Evolutionary conservation across 2,888 invertebrate genomes (phyloP), one percentile per base, ranked within the genome.

Genomic region (Amphimallon solstitiale): DNA sequence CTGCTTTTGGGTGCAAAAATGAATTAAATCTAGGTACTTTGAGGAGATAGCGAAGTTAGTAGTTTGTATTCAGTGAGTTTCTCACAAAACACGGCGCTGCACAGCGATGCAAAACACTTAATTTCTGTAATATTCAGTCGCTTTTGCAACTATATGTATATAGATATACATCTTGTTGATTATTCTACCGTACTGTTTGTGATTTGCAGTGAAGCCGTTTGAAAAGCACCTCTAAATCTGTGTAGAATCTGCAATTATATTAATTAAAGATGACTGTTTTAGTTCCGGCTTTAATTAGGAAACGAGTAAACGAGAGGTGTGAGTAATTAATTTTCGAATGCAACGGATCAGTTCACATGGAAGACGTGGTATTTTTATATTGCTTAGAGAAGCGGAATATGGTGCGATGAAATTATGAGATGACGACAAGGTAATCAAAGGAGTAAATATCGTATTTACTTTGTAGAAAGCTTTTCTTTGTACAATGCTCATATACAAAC

Each of bases 11-110:
- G 15, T 17, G 51, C 35, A 9, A 17, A 35, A 51, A 51, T 17
- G 35, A 51, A 51, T 34, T 35, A 51, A 51, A 51, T 34, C 51
- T 51, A 35, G 10, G 51, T 51, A 35, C 51, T 51, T 51, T 51
- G 51, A 51, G 35, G 51, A 51, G 35, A 35, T 34, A 10, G 35
- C 17, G 35, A 37, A 51, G 14, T 51, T 51, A 35, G n/a, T n/a
- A n/a, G 35, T 51, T 35, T 17, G 35, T 51, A 51, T 51, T 51
- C 51, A 1, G 14, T 17, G 34, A 51, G 34, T 15, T 35, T 17
- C 35, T n/a, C 17, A 5, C 12, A 5, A 35, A 35, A 35, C 34
- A 35, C 51, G n/a, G n/a, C 15, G 14, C 6, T 14, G 15, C 4
- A 2, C 17, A 15, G 35, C 51, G 17, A 35, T 51, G 35, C 51